Percentiles rank a stretch among this genome's conserved stretches.
Conservation (phyloP, 2,113 vertebrate species). For the Pangasianodon gigas region DNA sequence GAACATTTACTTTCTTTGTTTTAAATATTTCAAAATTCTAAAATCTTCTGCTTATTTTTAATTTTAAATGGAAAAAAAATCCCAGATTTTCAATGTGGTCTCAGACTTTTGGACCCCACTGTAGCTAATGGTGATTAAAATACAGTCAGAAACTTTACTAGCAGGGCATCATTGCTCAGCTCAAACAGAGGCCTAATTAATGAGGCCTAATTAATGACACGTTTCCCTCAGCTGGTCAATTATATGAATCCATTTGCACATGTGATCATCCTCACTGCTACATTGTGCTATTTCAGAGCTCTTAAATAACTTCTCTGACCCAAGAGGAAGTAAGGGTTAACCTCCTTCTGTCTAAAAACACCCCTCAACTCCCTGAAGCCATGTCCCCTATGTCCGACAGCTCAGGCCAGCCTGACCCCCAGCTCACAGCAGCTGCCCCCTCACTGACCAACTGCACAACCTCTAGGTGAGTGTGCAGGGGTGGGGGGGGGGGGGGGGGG, state of each 20-base stretch:
- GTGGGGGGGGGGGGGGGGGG: neutral
- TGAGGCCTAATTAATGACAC: neutral
- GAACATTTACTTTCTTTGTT: no score
- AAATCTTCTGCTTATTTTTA: neutral
- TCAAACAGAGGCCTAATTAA: neutral
- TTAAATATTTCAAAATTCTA: no score
- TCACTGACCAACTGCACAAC: slow-evolving; percentile 64
- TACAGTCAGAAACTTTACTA: no score
- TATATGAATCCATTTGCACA: neutral
- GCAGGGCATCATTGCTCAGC: neutral
- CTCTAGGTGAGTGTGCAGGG: slow-evolving; percentile 16
- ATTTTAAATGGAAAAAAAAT: neutral
- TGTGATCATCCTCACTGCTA: neutral
- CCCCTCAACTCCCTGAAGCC: slow-evolving; percentile 46
- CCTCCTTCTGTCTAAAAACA: slow-evolving; percentile 51
- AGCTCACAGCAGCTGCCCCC: slow-evolving; percentile 64
- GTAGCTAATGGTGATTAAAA: neutral
- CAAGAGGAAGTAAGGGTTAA: slow-evolving; percentile 51
- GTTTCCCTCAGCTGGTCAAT: neutral
- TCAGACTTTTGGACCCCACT: no score
- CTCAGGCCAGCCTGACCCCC: slow-evolving; percentile 72
- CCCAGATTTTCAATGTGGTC: neutral
- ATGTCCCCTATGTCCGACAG: slow-evolving; percentile 62
- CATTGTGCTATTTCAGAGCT: slow-evolving; percentile 25
- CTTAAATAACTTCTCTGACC: slow-evolving; percentile 48